phyloP scores from a whole-genome alignment of 2,113 vertebrate genomes.

The Agapornis roseicollis region DNA sequence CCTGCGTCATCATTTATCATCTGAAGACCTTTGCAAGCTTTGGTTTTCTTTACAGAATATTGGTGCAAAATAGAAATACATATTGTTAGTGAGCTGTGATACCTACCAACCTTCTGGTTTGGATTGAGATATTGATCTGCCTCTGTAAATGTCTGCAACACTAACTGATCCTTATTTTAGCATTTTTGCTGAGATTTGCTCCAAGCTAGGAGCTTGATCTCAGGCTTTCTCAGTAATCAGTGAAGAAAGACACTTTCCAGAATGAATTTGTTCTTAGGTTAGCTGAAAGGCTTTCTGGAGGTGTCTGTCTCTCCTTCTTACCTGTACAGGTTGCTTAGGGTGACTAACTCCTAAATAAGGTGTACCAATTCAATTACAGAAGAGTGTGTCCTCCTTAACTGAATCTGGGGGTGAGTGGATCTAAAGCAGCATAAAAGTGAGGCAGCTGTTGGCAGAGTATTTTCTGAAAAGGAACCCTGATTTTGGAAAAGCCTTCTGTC shows the following conservation, averaged over 20 bases:
- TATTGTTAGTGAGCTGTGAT: background rate
- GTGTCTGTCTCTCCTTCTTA: background rate
- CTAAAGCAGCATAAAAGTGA: background rate
- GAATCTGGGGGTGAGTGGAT: background rate
- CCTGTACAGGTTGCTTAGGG: background rate
- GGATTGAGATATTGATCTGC: background rate
- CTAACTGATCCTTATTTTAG: background rate
- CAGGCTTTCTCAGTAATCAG: background rate
- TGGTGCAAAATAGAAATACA: background rate
- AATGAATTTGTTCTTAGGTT: constrained; percentile 7
- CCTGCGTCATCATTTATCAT: background rate
- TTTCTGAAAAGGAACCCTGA: background rate
- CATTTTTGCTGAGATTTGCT: constrained; percentile 17
- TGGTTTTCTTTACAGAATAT: background rate
- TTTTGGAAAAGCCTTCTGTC: background rate
- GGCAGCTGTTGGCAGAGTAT: background rate
- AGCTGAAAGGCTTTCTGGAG: background rate
- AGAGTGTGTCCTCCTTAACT: background rate
- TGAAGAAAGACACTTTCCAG: background rate
- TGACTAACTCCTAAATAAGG: background rate
- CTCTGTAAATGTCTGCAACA: background rate
- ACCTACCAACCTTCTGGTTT: background rate
- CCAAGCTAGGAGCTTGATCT: background rate
- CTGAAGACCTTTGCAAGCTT: background rate
- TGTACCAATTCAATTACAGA: background rate